These are phyloP conservation scores for Cylas formicarius DNA, from an alignment of 1,140 invertebrate species.

Conservation along the genomic window DNA sequence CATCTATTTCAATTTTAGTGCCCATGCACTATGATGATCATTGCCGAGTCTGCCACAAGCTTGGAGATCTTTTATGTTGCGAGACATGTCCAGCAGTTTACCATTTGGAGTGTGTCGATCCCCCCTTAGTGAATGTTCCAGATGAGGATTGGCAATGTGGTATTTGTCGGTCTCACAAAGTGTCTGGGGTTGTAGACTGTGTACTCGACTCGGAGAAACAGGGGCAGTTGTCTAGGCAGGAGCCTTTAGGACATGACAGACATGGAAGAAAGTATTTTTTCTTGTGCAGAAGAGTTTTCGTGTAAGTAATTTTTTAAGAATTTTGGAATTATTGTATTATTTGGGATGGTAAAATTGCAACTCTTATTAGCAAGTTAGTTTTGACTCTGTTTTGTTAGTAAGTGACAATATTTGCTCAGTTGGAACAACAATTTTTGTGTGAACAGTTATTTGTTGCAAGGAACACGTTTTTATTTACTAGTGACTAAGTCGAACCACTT, in stretches of 20 bases:
- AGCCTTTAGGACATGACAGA: conserved; percentile 88
- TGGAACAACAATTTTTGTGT: not conserved
- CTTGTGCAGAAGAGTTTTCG: conserved; percentile 80
- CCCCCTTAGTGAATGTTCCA: conserved; percentile 85
- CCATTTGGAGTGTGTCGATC: conserved; percentile 92
- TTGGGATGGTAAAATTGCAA: not conserved
- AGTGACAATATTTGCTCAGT: conserved; percentile 1
- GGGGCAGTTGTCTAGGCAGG: conserved; percentile 83
- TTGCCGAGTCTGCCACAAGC: conserved; percentile 87
- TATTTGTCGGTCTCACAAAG: conserved; percentile 85
- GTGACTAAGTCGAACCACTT: too few relatives aligned
- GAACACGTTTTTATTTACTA: not conserved
- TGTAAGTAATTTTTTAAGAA: conserved; percentile 77
- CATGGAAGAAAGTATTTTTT: conserved; percentile 97
- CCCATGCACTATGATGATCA: conserved; percentile 92
- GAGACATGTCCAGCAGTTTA: conserved; percentile 96
- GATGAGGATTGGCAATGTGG: conserved; percentile 95
- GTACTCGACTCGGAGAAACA: conserved; percentile 86
- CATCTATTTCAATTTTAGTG: conserved; percentile 50
- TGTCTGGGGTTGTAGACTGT: conserved; percentile 88
- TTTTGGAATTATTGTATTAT: not conserved
- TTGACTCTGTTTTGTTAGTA: conserved; percentile 1
- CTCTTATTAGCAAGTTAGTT: not conserved
- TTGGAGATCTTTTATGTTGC: conserved; percentile 92
- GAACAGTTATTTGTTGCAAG: not conserved